phyloP scores from a whole-genome alignment of 1,140 invertebrate genomes.

The Drosophila carrolli region DNA sequence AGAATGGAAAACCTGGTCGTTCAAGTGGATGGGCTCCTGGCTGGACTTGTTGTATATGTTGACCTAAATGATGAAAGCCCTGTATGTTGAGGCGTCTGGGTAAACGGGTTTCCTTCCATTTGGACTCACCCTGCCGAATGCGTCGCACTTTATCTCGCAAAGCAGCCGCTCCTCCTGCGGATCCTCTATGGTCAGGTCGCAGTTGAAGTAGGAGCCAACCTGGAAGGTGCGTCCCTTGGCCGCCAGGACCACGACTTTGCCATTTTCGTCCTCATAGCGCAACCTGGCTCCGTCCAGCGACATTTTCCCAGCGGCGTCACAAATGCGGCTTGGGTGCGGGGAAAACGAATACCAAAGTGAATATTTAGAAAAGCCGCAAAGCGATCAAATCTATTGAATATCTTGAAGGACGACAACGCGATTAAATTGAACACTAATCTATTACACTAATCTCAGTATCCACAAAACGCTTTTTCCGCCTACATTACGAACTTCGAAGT shows the following conservation, averaged over 20 bases:
- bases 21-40: conserved; percentile 51
- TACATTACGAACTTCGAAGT: conserved; percentile 13
- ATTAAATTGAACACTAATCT: conserved; percentile 3
- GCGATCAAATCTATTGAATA: background rate
- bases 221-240: conserved; percentile 74
- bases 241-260: conserved; percentile 27
- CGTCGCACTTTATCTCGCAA: conserved; percentile 74
- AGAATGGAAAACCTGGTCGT: conserved; percentile 45
- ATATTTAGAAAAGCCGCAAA: conserved; percentile 16
- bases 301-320: conserved; percentile 57
- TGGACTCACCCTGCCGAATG: conserved; percentile 77
- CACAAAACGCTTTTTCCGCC: background rate
- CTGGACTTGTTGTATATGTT: conserved; percentile 64
- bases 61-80: conserved; percentile 38
- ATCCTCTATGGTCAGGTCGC: conserved; percentile 60
- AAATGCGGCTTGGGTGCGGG: conserved; percentile 46
- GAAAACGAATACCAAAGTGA: conserved; percentile 35
- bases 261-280: conserved; percentile 57
- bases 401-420: too few relatives aligned
- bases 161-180: conserved; percentile 55
- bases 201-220: conserved; percentile 64
- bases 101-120: background rate
- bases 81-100: background rate
- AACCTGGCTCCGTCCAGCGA: conserved; percentile 73
- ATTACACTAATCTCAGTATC: conserved; percentile 1